Base-by-base conservation (phyloP, 2,797 vertebrate genomes). In the Crocidura indochinensis region DNA sequence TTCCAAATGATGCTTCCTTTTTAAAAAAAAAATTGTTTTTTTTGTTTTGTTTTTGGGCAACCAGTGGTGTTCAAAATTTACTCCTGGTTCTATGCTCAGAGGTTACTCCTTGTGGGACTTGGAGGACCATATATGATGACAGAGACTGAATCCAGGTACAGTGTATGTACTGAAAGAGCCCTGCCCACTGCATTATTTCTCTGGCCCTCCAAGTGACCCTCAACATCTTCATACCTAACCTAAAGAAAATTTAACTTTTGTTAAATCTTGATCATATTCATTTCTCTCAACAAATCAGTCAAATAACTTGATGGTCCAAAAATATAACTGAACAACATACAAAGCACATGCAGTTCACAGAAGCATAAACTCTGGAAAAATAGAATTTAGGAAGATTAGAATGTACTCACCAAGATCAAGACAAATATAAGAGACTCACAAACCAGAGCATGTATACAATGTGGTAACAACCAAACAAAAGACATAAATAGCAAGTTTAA, bases 271-370 rank as follows among this genome's bases (percentile, higher is more conserved):
- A 76, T 56, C 24, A 29, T 80, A 44, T 78, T 77, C 14, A 24
- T 49, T 92, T 92, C 72, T 90, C 86, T 81, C 74, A 87, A 71
- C 46, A 81, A 79, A 81, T 64, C 72, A 83, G 14, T 69, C 80
- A 93, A 91, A 85, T 51, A 79, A 26, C 27, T 15, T 22, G 64
- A 8, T 68, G 46, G 27, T 17, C 15, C 72, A 47, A 73, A 92
- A 86, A 46, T 53, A 78, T 68, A 89, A 84, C 4, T 12, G 29
- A 75, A 17, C 38, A 74, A 86, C 26, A 47, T 10, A 46, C n/a
- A 75, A 68, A 64, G 22, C 91, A 26, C 68, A 86, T 62, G 44
- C 91, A 84, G 60, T 27, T 60, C 31, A 74, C 24, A 64, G 44
- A 62, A 8, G 15, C 76, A 10, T 22, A 75, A 24, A n/a, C 0